Evolutionary conservation across 2,113 vertebrate species (phyloP), one percentile per base, ranked within the genome.

Genomic region (Nymphicus hollandicus): DNA sequence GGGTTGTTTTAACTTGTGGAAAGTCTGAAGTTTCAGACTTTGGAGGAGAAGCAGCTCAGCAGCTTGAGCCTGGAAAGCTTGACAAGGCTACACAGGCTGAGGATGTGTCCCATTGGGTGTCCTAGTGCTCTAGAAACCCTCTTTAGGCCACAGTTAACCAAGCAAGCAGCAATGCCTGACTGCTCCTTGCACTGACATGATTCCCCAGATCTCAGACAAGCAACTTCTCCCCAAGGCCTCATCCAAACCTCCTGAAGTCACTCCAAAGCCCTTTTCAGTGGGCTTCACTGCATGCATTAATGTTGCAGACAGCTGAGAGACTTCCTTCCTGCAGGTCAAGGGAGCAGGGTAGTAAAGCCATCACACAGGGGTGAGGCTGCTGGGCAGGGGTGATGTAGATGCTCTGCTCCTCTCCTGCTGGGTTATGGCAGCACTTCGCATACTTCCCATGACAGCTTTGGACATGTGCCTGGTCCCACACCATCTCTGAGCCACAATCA

Each of bases 381-480:
- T 60, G 55, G 28, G n/a, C 61, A 74, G 27, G 46, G 15, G 2
- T 0, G 1, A 16, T 12, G 29, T 0, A 2, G 44, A 4, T 35
- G 56, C 22, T 35, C 33, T 58, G 18, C 33, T 49, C 47, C 11
- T 9, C 23, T 68, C 23, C 56, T 76, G 52, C n/a, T 69, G 29
- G 27, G 13, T 39, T 77, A 41, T 17, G 29, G 50, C 46, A 88
- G 61, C 27, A 6, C 39, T 81, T 66, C 28, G 17, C 35, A 43
- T 15, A 1, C 6, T 22, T 39, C 25, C 27, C 7, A 1, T 16
- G 31, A 25, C 6, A 41, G 13, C 35, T 44, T 33, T 71, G 63
- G 49, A 23, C 11, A 4, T 0, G 0, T 46, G 23, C 13, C 63
- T 64, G 10, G 7, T 47, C 20, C 9, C 15, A 52, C 13, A 2